Conservation (phyloP, 2,888 invertebrate genomes). For the Pristionchus entomophagus region DNA sequence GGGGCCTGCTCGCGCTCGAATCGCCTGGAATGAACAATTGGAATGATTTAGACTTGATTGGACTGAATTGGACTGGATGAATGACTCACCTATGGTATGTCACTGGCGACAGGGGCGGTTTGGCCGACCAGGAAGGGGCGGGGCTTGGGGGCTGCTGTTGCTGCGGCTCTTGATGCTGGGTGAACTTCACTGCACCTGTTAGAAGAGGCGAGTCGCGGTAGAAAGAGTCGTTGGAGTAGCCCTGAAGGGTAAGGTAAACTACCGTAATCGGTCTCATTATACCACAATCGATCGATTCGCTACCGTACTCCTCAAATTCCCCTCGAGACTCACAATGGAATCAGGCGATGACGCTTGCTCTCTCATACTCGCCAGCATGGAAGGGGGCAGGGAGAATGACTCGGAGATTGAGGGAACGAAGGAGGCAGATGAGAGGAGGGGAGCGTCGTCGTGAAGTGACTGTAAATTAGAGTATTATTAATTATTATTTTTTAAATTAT, state of each 20-base stretch:
- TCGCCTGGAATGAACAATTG: too few species aligned
- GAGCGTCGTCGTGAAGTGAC: background rate
- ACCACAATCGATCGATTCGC: background rate
- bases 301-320: background rate
- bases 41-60: too few species aligned
- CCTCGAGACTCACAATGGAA: background rate
- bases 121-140: background rate
- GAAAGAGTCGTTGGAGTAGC: slow-evolving; percentile 30
- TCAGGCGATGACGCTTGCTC: background rate
- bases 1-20: background rate
- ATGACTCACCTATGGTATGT: background rate
- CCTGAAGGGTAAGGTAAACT: background rate
- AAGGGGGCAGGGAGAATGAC: slow-evolving; percentile 14
- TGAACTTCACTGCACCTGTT: background rate
- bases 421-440: background rate
- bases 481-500: background rate
- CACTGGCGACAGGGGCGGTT: background rate
- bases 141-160: background rate
- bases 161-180: background rate
- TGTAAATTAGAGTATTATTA: background rate
- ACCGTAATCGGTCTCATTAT: background rate
- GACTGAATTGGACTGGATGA: too few species aligned
- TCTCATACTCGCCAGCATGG: background rate
- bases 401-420: slow-evolving; percentile 37
- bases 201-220: background rate